Evolutionary conservation across 2,113 vertebrate species (phyloP).

Genomic region (Paralichthys olivaceus): DNA sequence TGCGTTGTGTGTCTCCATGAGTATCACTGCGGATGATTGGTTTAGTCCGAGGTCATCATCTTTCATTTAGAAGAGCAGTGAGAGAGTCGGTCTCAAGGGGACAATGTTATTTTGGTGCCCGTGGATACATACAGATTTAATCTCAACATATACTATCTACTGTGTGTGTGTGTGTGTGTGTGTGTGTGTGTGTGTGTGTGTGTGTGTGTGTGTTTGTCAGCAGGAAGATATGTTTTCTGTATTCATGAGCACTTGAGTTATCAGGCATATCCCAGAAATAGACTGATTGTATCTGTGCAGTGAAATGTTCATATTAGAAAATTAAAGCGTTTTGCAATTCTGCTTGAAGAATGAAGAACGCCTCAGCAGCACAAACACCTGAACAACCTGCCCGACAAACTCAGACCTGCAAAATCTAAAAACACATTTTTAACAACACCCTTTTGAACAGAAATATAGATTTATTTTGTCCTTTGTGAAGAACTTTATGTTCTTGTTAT

Average conservation of each 20-base stretch:
- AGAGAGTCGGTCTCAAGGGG: slow-evolving; percentile 31
- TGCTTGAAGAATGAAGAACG: not conserved
- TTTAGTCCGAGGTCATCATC: slow-evolving; percentile 58
- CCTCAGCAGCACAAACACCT: not conserved
- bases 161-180: slow-evolving; percentile 15
- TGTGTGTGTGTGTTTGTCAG: slow-evolving; percentile 11
- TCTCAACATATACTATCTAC: not conserved
- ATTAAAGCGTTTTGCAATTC: not conserved
- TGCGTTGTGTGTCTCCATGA: slow-evolving; percentile 17
- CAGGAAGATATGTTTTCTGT: slow-evolving; percentile 34
- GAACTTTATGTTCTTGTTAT: not conserved
- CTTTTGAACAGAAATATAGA: not conserved
- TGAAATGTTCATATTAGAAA: not conserved
- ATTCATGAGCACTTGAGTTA: slow-evolving; percentile 45
- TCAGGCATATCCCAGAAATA: slow-evolving; percentile 31
- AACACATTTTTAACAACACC: not conserved
- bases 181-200: slow-evolving; percentile 9
- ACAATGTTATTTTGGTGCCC: slow-evolving; percentile 5
- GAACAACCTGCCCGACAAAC: not conserved
- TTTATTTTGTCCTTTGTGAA: not conserved
- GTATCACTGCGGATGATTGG: slow-evolving; percentile 55
- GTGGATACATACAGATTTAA: slow-evolving; percentile 47
- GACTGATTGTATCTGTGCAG: slow-evolving; percentile 16
- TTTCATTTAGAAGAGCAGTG: slow-evolving; percentile 49
- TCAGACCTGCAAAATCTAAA: not conserved